Evolutionary conservation across 1,140 invertebrate genomes (phyloP).

Genomic region (Kradibia gibbosae): DNA sequence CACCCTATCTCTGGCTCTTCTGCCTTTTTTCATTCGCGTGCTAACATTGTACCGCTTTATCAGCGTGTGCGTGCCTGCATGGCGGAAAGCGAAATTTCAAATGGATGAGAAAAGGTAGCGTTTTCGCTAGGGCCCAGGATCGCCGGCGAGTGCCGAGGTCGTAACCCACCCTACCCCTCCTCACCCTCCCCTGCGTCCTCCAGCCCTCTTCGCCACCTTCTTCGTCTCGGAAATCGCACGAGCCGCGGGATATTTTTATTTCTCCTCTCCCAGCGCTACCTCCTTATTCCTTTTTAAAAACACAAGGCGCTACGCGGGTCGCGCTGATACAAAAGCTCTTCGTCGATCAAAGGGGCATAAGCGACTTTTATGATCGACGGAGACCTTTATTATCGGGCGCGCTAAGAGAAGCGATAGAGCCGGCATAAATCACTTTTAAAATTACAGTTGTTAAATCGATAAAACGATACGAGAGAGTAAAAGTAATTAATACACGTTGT

Average conservation of each 20-base stretch:
- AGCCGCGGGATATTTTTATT: background rate
- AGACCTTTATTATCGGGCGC: background rate
- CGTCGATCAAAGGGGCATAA: conserved; percentile 4
- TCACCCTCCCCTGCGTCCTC: too few species aligned
- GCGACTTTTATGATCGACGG: conserved; percentile 21
- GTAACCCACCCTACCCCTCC: too few species aligned
- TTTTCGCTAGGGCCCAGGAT: background rate
- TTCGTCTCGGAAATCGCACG: background rate
- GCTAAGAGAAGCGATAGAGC: conserved; percentile 10
- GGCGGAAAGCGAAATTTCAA: conserved; percentile 1
- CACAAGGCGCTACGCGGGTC: background rate
- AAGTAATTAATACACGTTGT: conserved; percentile 18
- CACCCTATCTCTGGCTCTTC: conserved; percentile 3
- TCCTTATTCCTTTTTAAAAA: background rate
- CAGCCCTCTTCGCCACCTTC: too few species aligned
- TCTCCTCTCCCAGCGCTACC: background rate
- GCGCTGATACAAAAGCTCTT: conserved; percentile 10
- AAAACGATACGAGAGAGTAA: background rate
- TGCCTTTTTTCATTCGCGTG: conserved; percentile 25
- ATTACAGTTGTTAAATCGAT: conserved; percentile 4
- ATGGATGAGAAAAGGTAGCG: conserved; percentile 5
- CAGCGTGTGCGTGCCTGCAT: background rate
- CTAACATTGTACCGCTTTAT: conserved; percentile 2
- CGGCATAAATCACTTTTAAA: conserved; percentile 18
- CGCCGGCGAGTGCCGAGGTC: background rate